phyloP scores from a whole-genome alignment of 1,140 invertebrate species.

The Plectrocnemia conspersa region DNA sequence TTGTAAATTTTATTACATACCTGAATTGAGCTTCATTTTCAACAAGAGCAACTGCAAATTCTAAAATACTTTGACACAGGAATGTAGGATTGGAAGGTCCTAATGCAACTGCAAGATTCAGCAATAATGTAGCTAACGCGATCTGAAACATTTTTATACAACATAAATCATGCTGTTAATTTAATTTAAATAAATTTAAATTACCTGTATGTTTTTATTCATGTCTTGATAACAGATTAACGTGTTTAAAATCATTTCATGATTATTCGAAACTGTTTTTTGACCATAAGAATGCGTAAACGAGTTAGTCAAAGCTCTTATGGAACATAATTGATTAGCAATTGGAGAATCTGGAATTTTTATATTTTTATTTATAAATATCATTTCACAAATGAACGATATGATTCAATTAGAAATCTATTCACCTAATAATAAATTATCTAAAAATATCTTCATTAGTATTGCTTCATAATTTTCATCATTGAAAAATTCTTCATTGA shows the following conservation, averaged over 20 bases:
- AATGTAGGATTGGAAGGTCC: conserved; percentile 41
- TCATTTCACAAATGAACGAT: not conserved
- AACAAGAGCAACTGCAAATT: conserved; percentile 37
- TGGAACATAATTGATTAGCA: conserved; percentile 73
- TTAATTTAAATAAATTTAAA: conserved; percentile 7
- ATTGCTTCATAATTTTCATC: conserved; percentile 40
- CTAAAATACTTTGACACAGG: conserved; percentile 41
- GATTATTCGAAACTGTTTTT: conserved; percentile 53
- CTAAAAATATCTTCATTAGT: conserved; percentile 44
- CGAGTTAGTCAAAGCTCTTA: conserved; percentile 73
- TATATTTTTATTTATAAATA: conserved; percentile 2
- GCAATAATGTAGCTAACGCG: conserved; percentile 70
- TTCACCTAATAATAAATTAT: conserved; percentile 43
- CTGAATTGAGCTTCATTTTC: conserved; percentile 48
- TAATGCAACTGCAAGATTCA: conserved; percentile 69
- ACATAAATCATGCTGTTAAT: conserved; percentile 1
- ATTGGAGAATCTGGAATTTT: conserved; percentile 46
- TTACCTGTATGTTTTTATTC: conserved; percentile 65
- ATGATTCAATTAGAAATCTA: not conserved
- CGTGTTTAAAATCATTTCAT: conserved; percentile 55
- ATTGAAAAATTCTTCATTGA: conserved; percentile 56
- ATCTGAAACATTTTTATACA: conserved; percentile 53
- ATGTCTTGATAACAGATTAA: conserved; percentile 53
- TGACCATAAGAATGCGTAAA: conserved; percentile 62
- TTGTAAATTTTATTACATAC: conserved; percentile 35